These are phyloP conservation scores for Leptocoma aspasia DNA, from an alignment of 2,113 vertebrate species.

Conservation along the genomic window DNA sequence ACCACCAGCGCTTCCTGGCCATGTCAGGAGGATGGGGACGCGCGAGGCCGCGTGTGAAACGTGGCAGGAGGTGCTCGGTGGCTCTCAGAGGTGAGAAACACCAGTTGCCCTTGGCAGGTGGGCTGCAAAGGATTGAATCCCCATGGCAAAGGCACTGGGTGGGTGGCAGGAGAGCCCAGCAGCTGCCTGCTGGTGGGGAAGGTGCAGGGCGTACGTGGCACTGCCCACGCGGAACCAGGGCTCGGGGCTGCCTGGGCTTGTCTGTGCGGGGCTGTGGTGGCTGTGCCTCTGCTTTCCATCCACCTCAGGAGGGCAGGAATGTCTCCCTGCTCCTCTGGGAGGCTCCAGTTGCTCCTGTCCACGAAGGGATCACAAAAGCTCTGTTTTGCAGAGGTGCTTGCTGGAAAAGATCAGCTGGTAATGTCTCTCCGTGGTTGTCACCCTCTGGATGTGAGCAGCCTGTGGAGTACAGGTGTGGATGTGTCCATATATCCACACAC, in stretches of 20 bases:
- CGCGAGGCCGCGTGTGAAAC: accelerated
- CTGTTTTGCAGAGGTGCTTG: not conserved
- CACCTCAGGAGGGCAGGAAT: not conserved
- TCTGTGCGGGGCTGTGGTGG: not conserved
- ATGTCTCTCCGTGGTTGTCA: not conserved
- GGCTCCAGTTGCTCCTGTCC: not conserved
- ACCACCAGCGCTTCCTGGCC: accelerated
- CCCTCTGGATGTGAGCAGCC: not conserved
- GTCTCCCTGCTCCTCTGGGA: not conserved
- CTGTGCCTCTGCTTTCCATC: not conserved
- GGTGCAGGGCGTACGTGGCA: accelerated
- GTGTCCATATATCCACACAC: not conserved
- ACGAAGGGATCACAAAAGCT: not conserved
- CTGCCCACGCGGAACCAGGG: accelerated
- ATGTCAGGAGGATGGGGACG: not conserved
- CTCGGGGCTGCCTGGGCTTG: not conserved
- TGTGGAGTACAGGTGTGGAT: not conserved
- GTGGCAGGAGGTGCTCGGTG: not conserved
- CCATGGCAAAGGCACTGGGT: accelerated
- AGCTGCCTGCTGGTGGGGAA: not conserved
- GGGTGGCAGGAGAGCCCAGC: not conserved
- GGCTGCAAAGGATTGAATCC: not conserved
- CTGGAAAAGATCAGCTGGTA: not conserved
- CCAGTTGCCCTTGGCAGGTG: accelerated
- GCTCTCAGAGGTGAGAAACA: not conserved